Percentiles rank a stretch among this genome's conserved stretches.
phyloP scores from a whole-genome alignment of 2,888 invertebrate genomes.

The Chrysina gloriosa region DNA sequence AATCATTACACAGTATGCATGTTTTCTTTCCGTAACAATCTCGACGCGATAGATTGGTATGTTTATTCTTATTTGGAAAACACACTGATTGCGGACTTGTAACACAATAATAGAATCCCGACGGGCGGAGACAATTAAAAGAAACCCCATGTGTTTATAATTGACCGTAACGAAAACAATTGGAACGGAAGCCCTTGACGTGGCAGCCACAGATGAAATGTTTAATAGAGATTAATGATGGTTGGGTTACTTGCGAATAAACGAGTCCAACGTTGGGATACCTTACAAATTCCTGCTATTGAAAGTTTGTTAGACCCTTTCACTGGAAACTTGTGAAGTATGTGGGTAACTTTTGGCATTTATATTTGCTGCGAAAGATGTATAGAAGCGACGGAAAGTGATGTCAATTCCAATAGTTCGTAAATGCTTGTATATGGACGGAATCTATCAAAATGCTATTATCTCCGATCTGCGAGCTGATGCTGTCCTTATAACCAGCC shows the following conservation, averaged over 20 bases:
- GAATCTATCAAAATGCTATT: too few species aligned
- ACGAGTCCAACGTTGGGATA: neutral
- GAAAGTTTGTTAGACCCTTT: too few species aligned
- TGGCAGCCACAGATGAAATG: constrained; percentile 14
- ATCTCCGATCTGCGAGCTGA: too few species aligned
- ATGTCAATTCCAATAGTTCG: too few species aligned
- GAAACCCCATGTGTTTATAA: constrained; percentile 37
- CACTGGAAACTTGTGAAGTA: too few species aligned
- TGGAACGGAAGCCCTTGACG: constrained; percentile 38
- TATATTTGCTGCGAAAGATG: too few species aligned
- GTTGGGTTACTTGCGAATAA: constrained; percentile 42
- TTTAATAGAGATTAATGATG: constrained; percentile 47
- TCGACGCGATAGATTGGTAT: neutral
- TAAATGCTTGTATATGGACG: too few species aligned
- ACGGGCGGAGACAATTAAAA: constrained; percentile 33
- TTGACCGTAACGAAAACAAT: constrained; percentile 41
- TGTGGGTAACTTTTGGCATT: too few species aligned
- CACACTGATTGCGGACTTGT: constrained; percentile 16
- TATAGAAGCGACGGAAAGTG: too few species aligned
- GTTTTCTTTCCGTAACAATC: neutral
- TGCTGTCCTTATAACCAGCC: too few species aligned
- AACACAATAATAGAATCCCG: constrained; percentile 38
- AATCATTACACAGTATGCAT: too few species aligned
- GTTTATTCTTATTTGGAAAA: constrained; percentile 34
- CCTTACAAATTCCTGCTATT: too few species aligned